Conservation (phyloP, 2,113 vertebrate species). For the Elephas maximus region DNA sequence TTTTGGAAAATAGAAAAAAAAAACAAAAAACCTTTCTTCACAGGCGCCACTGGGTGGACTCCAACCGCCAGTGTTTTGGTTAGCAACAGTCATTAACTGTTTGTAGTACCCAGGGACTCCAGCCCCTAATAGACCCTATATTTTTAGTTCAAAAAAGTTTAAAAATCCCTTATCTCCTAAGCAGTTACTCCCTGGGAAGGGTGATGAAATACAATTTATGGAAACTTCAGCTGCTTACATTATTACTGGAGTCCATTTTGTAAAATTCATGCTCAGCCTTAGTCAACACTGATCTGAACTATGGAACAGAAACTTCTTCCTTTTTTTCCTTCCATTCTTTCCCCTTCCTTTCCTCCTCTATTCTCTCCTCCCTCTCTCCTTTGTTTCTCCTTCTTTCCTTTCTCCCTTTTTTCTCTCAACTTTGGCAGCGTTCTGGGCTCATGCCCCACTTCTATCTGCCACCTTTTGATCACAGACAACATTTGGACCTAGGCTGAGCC, state of each 20-base stretch:
- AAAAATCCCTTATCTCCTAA: neutral
- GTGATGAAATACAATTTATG: neutral
- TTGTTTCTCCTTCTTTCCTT: neutral
- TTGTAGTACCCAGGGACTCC: neutral
- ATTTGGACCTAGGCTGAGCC: neutral
- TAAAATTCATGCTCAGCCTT: neutral
- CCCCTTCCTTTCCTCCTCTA: neutral
- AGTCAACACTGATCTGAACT: neutral
- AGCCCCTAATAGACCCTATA: neutral
- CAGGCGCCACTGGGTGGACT: neutral
- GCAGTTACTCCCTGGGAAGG: neutral
- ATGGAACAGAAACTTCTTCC: neutral
- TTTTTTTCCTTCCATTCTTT: neutral
- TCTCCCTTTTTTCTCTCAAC: neutral
- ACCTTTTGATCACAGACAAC: neutral
- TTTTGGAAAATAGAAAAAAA: no score
- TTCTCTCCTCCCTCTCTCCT: neutral
- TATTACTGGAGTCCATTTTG: constrained; percentile 2
- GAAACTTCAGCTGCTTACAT: neutral
- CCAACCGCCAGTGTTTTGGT: neutral
- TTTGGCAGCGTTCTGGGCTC: neutral
- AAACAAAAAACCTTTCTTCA: neutral
- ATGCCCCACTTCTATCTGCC: no score
- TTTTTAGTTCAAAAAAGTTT: neutral
- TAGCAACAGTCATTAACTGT: neutral